Evolutionary conservation across 2,888 invertebrate genomes (phyloP).

Genomic region (Drosophila kokeensis): DNA sequence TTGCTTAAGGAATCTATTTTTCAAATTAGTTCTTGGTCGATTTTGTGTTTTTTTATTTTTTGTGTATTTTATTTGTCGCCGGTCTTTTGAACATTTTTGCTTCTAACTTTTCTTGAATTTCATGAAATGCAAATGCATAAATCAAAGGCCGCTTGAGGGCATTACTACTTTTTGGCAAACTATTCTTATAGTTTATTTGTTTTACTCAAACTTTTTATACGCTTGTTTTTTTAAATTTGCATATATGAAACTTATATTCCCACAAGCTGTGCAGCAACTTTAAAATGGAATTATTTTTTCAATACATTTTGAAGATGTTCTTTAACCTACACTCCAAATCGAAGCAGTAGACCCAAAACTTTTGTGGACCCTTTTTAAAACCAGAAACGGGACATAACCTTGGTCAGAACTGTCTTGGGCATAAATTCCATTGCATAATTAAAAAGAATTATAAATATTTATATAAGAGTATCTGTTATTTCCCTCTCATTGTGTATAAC

Average conservation of each 20-base stretch:
- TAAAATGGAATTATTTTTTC: background rate
- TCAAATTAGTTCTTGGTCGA: background rate
- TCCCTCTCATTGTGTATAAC: background rate
- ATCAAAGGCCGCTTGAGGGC: background rate
- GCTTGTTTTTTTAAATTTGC: background rate
- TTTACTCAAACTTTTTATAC: background rate
- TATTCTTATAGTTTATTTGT: background rate
- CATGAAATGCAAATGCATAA: background rate
- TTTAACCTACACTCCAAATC: background rate
- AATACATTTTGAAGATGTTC: background rate
- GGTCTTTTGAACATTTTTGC: background rate
- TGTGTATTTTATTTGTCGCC: background rate
- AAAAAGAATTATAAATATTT: background rate
- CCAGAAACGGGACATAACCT: background rate
- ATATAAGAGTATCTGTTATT: background rate
- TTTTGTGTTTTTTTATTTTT: background rate
- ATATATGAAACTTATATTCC: background rate
- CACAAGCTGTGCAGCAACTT: background rate
- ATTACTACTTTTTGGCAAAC: background rate
- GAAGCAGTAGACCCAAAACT: background rate
- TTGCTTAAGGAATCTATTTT: background rate
- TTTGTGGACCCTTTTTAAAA: background rate
- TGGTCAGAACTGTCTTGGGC: conserved; percentile 1
- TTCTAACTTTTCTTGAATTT: background rate
- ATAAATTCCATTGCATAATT: background rate